phyloP scores from a whole-genome alignment of 2,113 vertebrate species.

The Xenopus tropicalis region DNA sequence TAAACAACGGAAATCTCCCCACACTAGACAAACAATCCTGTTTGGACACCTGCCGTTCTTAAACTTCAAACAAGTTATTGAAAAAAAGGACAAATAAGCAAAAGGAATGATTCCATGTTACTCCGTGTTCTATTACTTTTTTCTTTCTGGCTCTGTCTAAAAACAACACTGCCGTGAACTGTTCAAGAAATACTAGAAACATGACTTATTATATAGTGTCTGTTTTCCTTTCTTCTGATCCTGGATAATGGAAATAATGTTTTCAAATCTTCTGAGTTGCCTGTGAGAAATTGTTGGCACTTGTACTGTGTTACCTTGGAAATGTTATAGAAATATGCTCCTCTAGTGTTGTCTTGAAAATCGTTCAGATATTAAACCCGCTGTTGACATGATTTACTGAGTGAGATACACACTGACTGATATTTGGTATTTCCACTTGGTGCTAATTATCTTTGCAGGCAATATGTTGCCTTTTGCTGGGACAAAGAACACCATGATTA shows the following conservation, averaged over 20 bases:
- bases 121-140: neutral
- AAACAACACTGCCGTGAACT: neutral
- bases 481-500: neutral
- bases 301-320: neutral
- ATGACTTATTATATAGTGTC: too few species aligned
- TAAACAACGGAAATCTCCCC: conserved; percentile 32
- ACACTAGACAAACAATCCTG: conserved; percentile 25
- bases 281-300: conserved; percentile 14
- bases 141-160: neutral
- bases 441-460: neutral
- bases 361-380: neutral
- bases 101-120: neutral
- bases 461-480: neutral
- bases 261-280: too few species aligned
- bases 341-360: neutral
- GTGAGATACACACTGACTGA: conserved; percentile 2
- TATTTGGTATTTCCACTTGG: conserved; percentile 14
- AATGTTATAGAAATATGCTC: neutral
- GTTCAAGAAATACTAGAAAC: too few species aligned
- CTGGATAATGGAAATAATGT: too few species aligned
- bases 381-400: conserved; percentile 1
- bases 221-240: too few species aligned
- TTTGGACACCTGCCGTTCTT: conserved; percentile 34
- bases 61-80: conserved; percentile 11
- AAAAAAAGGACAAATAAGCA: too few species aligned